Conservation (phyloP, 92 coral and sea anemone species). For the Parazoanthus darwini region DNA sequence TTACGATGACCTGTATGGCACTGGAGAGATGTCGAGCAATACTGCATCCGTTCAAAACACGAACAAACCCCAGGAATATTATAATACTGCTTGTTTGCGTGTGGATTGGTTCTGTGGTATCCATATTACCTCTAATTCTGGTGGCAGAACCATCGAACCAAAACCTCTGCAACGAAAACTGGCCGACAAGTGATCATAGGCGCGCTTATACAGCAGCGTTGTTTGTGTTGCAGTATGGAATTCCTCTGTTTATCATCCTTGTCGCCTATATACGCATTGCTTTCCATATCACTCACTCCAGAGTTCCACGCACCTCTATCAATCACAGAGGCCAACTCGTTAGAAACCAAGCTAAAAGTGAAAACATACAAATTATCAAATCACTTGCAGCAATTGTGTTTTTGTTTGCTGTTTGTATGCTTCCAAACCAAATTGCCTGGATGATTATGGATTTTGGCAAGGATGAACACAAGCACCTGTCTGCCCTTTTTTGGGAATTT, state of each 20-base stretch:
- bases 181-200: constrained; percentile 66
- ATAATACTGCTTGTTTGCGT: constrained; percentile 47
- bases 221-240: constrained; percentile 81
- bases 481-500: constrained; percentile 73
- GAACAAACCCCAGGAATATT: constrained; percentile 60
- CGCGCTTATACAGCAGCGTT: constrained; percentile 74
- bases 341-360: constrained; percentile 56
- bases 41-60: constrained; percentile 66
- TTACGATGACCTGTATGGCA: constrained; percentile 76
- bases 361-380: constrained; percentile 81
- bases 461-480: constrained; percentile 63
- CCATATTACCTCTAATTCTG: constrained; percentile 69
- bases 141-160: constrained; percentile 55
- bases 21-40: constrained; percentile 81
- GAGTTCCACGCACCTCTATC: constrained; percentile 68
- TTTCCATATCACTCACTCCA: constrained; percentile 51
- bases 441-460: constrained; percentile 85
- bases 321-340: constrained; percentile 71
- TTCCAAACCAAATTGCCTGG: constrained; percentile 95
- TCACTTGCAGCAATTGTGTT: constrained; percentile 79
- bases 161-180: constrained; percentile 62
- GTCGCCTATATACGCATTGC: constrained; percentile 78
- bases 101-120: constrained; percentile 61
- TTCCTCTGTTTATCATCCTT: constrained; percentile 71
- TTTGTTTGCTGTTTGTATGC: constrained; percentile 81